A percentile compares a stretch with the other conserved stretches of the same genome.
phyloP scores from a whole-genome alignment of 2,797 vertebrate genomes.

The Pangasius macronema region DNA sequence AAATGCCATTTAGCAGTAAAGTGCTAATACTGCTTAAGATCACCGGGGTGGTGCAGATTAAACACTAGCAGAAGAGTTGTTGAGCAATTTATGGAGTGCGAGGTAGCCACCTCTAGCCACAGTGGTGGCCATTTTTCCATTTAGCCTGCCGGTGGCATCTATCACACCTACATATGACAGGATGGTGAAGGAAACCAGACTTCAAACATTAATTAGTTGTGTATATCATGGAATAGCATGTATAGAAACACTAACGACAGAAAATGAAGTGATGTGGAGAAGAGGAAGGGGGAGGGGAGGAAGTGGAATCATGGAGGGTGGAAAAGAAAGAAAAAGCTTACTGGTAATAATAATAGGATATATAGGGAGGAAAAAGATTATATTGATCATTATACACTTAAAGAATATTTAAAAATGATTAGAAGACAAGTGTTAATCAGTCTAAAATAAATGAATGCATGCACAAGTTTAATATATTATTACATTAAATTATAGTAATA shows the following conservation, averaged over 20 bases:
- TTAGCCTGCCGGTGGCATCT: conserved; percentile 31
- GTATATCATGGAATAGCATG: conserved; percentile 56
- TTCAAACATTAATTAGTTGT: conserved; percentile 61
- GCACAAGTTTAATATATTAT: not conserved
- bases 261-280: conserved; percentile 33
- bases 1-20: conserved; percentile 55
- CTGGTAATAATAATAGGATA: not conserved
- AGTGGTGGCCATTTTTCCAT: conserved; percentile 42
- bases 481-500: not conserved
- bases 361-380: not conserved
- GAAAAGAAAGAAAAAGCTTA: not conserved
- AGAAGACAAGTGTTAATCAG: not conserved
- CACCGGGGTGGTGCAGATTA: conserved; percentile 42
- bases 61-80: conserved; percentile 43
- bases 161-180: conserved; percentile 6
- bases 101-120: conserved; percentile 38
- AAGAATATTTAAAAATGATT: not conserved
- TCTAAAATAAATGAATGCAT: not conserved
- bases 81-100: conserved; percentile 49
- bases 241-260: conserved; percentile 19
- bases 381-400: not conserved
- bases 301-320: not conserved
- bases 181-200: conserved; percentile 55
- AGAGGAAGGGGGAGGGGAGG: not conserved
- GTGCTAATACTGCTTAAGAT: conserved; percentile 57